These are phyloP conservation scores for Solea solea DNA, from an alignment of 2,113 vertebrate species.

Conservation along the genomic window DNA sequence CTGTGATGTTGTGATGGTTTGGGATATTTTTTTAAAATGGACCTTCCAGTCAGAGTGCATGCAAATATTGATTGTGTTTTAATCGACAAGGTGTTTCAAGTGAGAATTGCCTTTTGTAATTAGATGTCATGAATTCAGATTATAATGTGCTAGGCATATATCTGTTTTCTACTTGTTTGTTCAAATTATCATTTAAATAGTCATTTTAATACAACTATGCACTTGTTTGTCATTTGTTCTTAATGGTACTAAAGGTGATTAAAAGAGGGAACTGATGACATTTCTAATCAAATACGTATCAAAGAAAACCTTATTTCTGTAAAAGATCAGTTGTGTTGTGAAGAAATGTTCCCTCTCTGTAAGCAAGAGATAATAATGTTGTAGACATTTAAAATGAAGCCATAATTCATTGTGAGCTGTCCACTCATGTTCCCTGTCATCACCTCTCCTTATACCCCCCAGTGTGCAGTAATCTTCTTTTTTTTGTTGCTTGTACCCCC, in stretches of 20 bases:
- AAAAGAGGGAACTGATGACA: no score
- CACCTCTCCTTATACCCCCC: background rate
- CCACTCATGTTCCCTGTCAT: background rate
- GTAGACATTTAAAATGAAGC: background rate
- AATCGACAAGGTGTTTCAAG: no score
- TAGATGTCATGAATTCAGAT: no score
- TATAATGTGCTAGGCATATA: no score
- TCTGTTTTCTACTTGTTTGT: no score
- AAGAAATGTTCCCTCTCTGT: background rate
- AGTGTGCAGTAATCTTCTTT: no score
- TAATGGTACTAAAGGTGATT: no score
- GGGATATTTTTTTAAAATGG: background rate
- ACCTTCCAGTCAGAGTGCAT: background rate
- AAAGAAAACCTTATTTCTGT: background rate
- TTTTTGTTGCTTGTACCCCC: background rate
- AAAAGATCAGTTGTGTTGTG: background rate
- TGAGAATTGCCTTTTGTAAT: no score
- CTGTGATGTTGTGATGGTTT: accelerated
- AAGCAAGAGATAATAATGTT: background rate
- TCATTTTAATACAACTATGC: no score
- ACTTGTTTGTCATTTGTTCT: no score
- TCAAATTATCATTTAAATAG: no score
- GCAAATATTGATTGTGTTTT: background rate
- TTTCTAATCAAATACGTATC: no score
- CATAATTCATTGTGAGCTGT: background rate